Evolutionary conservation across 2,888 invertebrate species (phyloP), one percentile per base, ranked within the genome.

Genomic region (Hipparchia semele): DNA sequence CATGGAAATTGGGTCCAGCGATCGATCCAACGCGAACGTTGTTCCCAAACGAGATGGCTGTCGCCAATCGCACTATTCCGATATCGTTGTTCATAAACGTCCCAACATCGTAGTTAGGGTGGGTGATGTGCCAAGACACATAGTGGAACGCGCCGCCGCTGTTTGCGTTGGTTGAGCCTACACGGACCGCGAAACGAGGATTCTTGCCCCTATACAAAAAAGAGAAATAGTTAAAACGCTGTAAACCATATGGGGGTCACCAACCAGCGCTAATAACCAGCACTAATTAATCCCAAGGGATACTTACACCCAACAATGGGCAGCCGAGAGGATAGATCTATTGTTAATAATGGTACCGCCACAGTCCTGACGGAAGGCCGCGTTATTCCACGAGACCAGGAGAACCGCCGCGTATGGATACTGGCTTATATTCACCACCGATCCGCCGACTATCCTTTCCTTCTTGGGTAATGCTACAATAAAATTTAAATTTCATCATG

Each of bases 301-400:
- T 54, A 2, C 71, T 71, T 67, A 71, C 71, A 46, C 9, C 66
- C 60, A 71, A 13, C 71, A 71, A 13, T 71, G 71, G 10, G 71
- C 60, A 39, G 71, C 71, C 2, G 67, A 53, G 2, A 71, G 12
- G 23, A 67, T 13, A 13, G 71, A 71, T 71, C 67, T 65, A 45
- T 61, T 61, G 23, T 71, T 71, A 3, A 67, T 53, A 6, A 71
- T 66, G 7, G 60, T 66, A 13, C 66, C 65, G 0, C 71, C 71
- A 8, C 71, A 71, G 10, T 39, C 39, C n/a, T 71, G 71, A 0
- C 59, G 65, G 45, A 59, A 45, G 13, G 13, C 49, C 10, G 23
- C 9, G 9, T 60, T 33, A 13, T 68, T 68, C 1, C n/a, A 10
- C 10, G 51, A 54, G 4, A 45, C 45, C 51, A 71, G 45, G 0